These are phyloP conservation scores for Pogonomyrmex barbatus DNA, from an alignment of 1,140 invertebrate species.

Conservation along the genomic window DNA sequence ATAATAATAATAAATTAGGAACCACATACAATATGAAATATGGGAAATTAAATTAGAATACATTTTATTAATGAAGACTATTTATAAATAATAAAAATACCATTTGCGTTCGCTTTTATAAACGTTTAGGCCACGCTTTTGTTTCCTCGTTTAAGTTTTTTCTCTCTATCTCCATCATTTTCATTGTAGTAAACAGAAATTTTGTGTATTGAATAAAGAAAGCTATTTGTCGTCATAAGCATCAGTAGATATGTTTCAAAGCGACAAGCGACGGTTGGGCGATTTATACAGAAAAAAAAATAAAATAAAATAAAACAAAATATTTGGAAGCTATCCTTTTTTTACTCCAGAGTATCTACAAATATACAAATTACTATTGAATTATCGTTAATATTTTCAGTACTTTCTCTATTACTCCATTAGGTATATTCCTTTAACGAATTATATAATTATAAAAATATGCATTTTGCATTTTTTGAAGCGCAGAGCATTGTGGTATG, in stretches of 20 bases:
- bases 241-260: constrained; percentile 39
- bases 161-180: constrained; percentile 47
- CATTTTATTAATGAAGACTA: constrained; percentile 78
- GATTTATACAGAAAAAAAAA: constrained; percentile 49
- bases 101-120: constrained; percentile 65
- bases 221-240: constrained; percentile 13
- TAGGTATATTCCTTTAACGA: constrained; percentile 26
- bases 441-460: constrained; percentile 63
- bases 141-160: constrained; percentile 62
- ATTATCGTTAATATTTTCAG: constrained; percentile 41
- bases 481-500: constrained; percentile 18
- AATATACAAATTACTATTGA: constrained; percentile 81
- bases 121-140: constrained; percentile 68
- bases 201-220: constrained; percentile 35
- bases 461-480: constrained; percentile 50
- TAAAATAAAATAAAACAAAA: constrained; percentile 45
- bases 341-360: constrained; percentile 79
- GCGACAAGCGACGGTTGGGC: constrained; percentile 49
- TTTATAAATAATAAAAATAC: constrained; percentile 82
- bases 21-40: constrained; percentile 84
- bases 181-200: constrained; percentile 10
- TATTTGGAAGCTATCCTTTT: constrained; percentile 72
- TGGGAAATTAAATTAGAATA: constrained; percentile 84
- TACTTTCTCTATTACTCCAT: constrained; percentile 22
- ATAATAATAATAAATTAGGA: constrained; percentile 85